Base-by-base conservation (phyloP, 2,888 invertebrate genomes). In the Alloscopus bannaensis region DNA sequence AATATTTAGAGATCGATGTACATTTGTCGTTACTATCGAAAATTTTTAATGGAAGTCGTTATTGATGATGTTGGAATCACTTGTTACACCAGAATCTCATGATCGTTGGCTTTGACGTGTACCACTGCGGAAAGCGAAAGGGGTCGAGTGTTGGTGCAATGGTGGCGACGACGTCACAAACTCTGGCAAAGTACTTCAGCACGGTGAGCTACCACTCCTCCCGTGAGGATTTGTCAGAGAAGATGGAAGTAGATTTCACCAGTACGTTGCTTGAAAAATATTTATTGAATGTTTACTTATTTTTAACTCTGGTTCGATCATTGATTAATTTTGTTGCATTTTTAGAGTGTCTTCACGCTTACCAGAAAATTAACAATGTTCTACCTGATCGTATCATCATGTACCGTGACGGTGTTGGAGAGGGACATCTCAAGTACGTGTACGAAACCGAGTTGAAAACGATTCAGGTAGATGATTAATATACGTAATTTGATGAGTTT, bases 351-450 rank as follows among this genome's bases (percentile, higher is more conserved):
- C 88, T 92, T 11, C 87, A 88, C n/a, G 88, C 89, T 80, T 94
- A 91, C 87, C 88, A 90, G 2, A 88, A 90, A 3, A 62, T 87
- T 0, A 90, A 90, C 82, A 90, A 91, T 28, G 80, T 86, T 0
- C 84, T 89, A 0, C 98, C 98, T 0, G 89, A 90, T 0, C 91
- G 92, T 0, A 94, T 98, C 62, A 87, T 97, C 0, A 91, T 97
- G 42, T 98, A 93, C 88, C 91, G 98, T n/a, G 98, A 98, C 88
- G 98, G 97, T 24, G 97, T 98, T 0, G 96, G 97, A 1, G 97
- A 98, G 85, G 97, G 98, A 0, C 96, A 97, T 87, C 90, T 97
- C 1, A 91, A 92, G 0, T 93, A 93, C 75, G 96, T 98, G 0
- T 89, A 91, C 16, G 91, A 93, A 1, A 93, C 93, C 42, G 98